phyloP scores from a whole-genome alignment of 2,888 invertebrate genomes.

The Amphipoea lucens region DNA sequence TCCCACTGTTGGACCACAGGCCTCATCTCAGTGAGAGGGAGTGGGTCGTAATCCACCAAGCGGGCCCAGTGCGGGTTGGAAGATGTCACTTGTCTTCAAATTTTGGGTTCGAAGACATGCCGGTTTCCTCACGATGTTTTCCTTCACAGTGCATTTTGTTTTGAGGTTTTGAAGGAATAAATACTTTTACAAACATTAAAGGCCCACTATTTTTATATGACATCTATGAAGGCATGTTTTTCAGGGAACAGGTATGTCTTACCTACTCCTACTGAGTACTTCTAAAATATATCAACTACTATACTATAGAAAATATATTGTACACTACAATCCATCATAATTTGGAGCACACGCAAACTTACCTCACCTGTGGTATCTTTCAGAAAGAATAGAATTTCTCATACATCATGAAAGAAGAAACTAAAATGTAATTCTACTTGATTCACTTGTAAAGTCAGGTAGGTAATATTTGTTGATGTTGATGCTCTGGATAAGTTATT shows the following conservation, averaged over 20 bases:
- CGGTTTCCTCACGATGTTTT: no score
- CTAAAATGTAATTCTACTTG: background rate
- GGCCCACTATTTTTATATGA: background rate
- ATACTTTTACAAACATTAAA: background rate
- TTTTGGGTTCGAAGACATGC: no score
- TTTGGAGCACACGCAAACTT: constrained; percentile 37
- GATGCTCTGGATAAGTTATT: background rate
- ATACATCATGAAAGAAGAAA: constrained; percentile 41
- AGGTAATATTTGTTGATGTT: constrained; percentile 5
- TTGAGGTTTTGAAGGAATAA: background rate
- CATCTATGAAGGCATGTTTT: background rate
- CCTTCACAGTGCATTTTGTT: no score
- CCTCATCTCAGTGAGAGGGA: no score
- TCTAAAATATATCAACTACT: background rate
- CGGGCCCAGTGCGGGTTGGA: no score
- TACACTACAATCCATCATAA: constrained; percentile 36
- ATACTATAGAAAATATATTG: background rate
- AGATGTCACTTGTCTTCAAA: no score
- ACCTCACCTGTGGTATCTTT: constrained; percentile 41
- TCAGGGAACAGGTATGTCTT: background rate
- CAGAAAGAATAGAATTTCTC: constrained; percentile 23
- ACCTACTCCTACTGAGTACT: background rate
- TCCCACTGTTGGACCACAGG: no score
- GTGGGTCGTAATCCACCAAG: no score
- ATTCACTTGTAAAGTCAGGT: constrained; percentile 10